A percentile compares a stretch with the other conserved stretches of the same genome.
Evolutionary conservation across 2,113 vertebrate species (phyloP).

Genomic region (Bos taurus): ARS-UCD2.0 NC_037345.1:13678501-13679000

Average conservation of each 20-base stretch:
- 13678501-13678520: neutral
- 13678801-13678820: neutral
- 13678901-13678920: neutral
- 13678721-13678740: accelerated
- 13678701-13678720: neutral
- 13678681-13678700: neutral
- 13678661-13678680: neutral
- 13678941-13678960: neutral
- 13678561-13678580: neutral
- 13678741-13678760: neutral
- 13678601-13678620: neutral
- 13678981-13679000: accelerated
- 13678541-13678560: neutral
- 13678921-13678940: neutral
- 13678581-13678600: neutral
- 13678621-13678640: accelerated
- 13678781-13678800: neutral
- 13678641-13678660: neutral
- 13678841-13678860: neutral
- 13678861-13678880: neutral
- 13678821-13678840: neutral
- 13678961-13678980: neutral
- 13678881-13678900: accelerated
- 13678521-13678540: accelerated
- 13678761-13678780: neutral